A percentile compares a stretch with the other conserved stretches of the same genome.
Evolutionary conservation across 2,797 vertebrate genomes (phyloP).

Genomic region (Nasua narica): DNA sequence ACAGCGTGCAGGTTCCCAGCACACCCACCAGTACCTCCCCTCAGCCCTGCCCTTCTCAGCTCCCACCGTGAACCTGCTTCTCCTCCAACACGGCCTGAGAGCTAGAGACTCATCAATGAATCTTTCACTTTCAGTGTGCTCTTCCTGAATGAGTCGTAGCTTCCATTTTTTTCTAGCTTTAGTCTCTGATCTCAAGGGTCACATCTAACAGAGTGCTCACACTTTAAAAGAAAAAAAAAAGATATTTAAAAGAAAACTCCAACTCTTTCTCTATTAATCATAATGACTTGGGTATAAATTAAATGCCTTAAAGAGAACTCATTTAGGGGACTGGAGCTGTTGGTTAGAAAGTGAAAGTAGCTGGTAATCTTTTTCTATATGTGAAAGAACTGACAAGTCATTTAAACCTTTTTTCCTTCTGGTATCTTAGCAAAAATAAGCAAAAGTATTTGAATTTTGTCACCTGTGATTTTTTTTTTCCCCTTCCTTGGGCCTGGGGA

Average conservation of each 20-base stretch:
- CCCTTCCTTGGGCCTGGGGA: not conserved
- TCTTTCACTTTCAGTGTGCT: slow-evolving; percentile 38
- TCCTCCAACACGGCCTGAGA: not conserved
- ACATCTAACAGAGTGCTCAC: slow-evolving; percentile 37
- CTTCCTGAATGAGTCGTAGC: slow-evolving; percentile 49
- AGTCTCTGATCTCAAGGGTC: slow-evolving; percentile 31
- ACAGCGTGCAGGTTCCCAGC: not conserved
- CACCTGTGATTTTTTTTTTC: not conserved
- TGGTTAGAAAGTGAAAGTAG: slow-evolving; percentile 71
- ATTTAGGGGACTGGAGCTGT: not conserved
- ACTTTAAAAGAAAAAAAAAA: not conserved
- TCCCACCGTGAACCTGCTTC: not conserved
- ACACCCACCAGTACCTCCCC: not conserved
- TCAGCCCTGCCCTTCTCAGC: not conserved
- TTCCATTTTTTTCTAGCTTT: not conserved
- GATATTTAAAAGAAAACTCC: not conserved
- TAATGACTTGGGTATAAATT: not conserved
- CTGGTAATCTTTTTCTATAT: slow-evolving; percentile 44
- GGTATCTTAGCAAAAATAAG: not conserved
- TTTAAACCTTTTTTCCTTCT: not conserved
- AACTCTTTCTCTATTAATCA: slow-evolving; percentile 49
- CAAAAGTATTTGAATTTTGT: not conserved
- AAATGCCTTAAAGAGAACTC: not conserved
- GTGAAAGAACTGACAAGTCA: not conserved
- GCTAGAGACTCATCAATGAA: not conserved